These are phyloP conservation scores for Luperina testacea DNA, from an alignment of 2,888 invertebrate species.

Conservation along the genomic window DNA sequence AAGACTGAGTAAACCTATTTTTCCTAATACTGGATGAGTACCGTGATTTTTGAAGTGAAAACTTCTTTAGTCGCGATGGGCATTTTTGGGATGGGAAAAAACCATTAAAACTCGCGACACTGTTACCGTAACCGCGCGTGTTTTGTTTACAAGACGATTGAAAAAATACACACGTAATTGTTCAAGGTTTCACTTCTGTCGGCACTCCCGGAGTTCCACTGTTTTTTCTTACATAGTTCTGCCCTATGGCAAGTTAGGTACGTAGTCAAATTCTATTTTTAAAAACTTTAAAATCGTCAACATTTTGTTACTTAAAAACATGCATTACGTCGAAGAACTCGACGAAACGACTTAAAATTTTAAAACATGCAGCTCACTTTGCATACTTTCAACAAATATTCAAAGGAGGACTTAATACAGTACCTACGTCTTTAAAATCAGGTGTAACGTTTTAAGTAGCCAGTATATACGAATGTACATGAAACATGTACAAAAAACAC, in stretches of 20 bases:
- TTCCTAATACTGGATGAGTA: neutral
- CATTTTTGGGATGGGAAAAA: no score
- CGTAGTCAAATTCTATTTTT: neutral
- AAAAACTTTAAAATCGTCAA: neutral
- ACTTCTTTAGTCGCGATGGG: no score
- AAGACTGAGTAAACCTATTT: neutral
- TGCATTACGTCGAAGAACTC: neutral
- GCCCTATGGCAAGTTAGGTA: neutral
- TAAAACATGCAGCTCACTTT: conserved; percentile 38
- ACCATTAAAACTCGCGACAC: no score
- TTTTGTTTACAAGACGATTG: no score
- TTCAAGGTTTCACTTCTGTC: no score
- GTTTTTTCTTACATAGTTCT: neutral
- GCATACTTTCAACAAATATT: conserved; percentile 42
- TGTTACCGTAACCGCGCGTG: no score
- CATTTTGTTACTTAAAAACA: neutral
- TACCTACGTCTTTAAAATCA: conserved; percentile 44
- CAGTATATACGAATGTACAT: conserved; percentile 23
- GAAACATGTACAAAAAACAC: conserved; percentile 60
- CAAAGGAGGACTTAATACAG: conserved; percentile 34
- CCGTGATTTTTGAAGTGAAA: neutral
- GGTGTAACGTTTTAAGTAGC: conserved; percentile 52
- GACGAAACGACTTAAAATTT: conserved; percentile 28
- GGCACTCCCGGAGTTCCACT: no score
- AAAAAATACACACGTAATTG: no score